Evolutionary conservation across 2,113 vertebrate species (phyloP), one percentile per base, ranked within the genome.

Genomic region (Camarhynchus parvulus): DNA sequence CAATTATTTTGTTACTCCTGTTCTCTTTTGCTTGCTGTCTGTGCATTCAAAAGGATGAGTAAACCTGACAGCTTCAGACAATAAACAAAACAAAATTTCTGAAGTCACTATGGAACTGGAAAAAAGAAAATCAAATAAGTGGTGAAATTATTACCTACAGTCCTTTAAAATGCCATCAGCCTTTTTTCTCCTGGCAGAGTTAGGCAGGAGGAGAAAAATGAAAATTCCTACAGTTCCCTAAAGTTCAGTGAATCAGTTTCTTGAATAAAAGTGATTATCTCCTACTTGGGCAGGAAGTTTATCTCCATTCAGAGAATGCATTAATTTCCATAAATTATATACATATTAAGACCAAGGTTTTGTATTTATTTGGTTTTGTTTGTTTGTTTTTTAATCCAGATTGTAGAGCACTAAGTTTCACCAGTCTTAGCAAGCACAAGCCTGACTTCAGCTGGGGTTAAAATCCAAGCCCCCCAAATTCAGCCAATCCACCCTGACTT

Each of bases 401-500:
- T 27, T 73, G 22, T n/a, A 53, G 9, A 72, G 6, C 22, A 13
- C 15, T 22, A 59, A 83, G 7, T 73, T 80, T 81, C 56, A 83
- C 13, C 11, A 41, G 7, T 17, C 41, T 2, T 17, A 31, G 42
- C 12, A 69, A 77, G 28, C 47, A 68, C 4, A 15, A 64, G 11
- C 28, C 55, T 62, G 33, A 55, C 24, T 46, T 33, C 0, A 5
- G 7, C 7, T 35, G 27, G 15, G 41, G 21, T 18, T 30, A 21
- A 79, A 88, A 62, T 17, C 47, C 66, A 31, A 28, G 3, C 3
- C 7, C 10, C 9, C 4, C 2, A 12, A 15, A 30, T 63, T 67
- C 25, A 63, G 13, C 22, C 53, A 31, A 13, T 23, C 33, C 0
- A 0, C 24, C 1, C n/a, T 24, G 6, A 53, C 22, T 0, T 3